Evolutionary conservation across 2,113 vertebrate genomes (phyloP), one percentile per base, ranked within the genome.

Genomic region (Stercorarius parasiticus): DNA sequence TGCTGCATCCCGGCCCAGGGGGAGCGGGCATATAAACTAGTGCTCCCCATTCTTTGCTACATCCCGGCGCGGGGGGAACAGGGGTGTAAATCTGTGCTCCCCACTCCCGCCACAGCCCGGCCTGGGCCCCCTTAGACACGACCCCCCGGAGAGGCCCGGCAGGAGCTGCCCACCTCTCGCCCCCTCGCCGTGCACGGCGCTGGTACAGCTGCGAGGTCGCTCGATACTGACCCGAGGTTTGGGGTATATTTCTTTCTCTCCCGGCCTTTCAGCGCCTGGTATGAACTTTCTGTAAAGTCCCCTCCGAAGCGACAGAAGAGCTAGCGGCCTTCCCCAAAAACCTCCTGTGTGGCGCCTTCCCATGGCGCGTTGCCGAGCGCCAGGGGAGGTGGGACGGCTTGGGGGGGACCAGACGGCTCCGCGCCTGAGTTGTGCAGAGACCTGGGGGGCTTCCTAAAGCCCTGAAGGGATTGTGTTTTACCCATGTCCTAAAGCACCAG

Each of bases 201-300:
- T 67, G 47, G 47, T 3, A 3, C 23, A 5, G 32, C 5, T 15
- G 5, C 4, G 2, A 29, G 20, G 8, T 26, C 5, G 0, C 47
- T n/a, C 5, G 2, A 26, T 14, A 1, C 1, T 0, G n/a, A 30
- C 38, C 55, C 18, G 3, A 23, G 6, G 0, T 20, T 36, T 12
- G n/a, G 40, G 42, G 5, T 15, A 0, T 2, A 0, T 29, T 92
- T 55, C 59, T 36, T 73, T 29, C 58, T 45, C 74, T 71, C 56
- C 15, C 1, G 5, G 20, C 15, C 61, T 38, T 62, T 40, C 61
- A 4, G n/a, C 0, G 5, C 36, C 36, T 8, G 27, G 7, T 4
- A 10, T 2, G 43, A n/a, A 38, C 38, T 85, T 67, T 36, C 13
- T 23, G 52, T 29, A 3, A 76, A 88, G 43, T 45, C 45, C 10